A percentile compares a stretch with the other conserved stretches of the same genome.
phyloP scores from a whole-genome alignment of 2,113 vertebrate species.

The Bungarus multicinctus region DNA sequence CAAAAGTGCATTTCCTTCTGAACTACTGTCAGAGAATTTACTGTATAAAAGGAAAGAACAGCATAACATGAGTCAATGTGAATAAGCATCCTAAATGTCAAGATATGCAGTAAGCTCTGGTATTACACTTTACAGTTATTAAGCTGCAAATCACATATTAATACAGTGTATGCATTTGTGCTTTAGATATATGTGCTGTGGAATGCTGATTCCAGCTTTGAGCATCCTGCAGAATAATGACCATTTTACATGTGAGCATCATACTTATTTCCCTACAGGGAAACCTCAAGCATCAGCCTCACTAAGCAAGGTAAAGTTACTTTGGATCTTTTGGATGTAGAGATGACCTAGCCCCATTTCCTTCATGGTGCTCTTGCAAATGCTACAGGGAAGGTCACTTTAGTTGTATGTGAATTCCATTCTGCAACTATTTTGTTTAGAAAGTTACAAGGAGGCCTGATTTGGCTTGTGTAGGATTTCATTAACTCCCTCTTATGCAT shows the following conservation, averaged over 20 bases:
- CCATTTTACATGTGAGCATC: not conserved
- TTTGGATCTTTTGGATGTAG: not conserved
- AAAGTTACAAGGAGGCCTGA: not conserved
- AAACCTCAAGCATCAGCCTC: not conserved
- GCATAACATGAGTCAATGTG: constrained; percentile 12
- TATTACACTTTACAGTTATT: not conserved
- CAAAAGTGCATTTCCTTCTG: constrained; percentile 6
- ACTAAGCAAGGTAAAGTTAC: not conserved
- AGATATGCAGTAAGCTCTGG: constrained; percentile 1
- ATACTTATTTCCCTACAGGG: not conserved
- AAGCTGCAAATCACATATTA: constrained; percentile 24
- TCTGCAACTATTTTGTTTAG: not conserved
- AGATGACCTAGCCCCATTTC: not conserved
- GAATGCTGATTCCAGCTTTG: not conserved
- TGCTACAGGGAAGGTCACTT: not conserved
- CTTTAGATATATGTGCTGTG: not conserved
- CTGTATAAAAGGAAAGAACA: constrained; percentile 4
- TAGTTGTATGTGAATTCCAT: not conserved
- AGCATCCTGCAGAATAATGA: not conserved
- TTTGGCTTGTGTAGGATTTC: not conserved
- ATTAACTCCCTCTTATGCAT: not conserved
- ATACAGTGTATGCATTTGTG: not conserved
- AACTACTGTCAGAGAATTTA: constrained; percentile 20
- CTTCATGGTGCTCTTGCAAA: not conserved
- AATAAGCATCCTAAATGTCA: constrained; percentile 29